Percentiles rank a stretch among this genome's conserved stretches.
Conservation (phyloP, 2,113 vertebrate genomes). For the Vulpes ferrilata region DNA sequence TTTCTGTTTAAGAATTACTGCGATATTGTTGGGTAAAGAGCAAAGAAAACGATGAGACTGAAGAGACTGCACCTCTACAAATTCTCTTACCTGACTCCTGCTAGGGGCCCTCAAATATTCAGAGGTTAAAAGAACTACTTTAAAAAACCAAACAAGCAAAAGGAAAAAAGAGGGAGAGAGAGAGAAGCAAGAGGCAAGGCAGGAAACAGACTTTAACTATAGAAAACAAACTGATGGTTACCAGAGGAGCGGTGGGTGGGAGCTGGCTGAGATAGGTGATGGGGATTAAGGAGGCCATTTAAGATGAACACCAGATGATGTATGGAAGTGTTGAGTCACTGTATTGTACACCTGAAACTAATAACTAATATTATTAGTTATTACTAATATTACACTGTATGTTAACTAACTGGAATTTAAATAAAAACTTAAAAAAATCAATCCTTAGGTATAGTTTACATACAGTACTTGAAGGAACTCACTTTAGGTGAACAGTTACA, state of each 20-base stretch:
- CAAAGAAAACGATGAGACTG: background rate
- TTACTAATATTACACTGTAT: background rate
- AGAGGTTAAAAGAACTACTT: slow-evolving; percentile 29
- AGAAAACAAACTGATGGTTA: background rate
- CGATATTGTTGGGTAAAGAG: background rate
- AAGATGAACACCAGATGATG: background rate
- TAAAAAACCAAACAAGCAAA: background rate
- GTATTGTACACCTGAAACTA: background rate
- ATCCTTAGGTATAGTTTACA: background rate
- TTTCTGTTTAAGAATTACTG: background rate
- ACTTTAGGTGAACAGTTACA: background rate
- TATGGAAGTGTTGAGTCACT: background rate
- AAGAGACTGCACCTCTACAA: background rate
- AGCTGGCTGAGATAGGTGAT: background rate
- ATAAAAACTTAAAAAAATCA: slow-evolving; percentile 15
- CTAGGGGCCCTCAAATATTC: background rate
- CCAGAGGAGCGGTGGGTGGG: background rate
- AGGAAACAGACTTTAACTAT: background rate
- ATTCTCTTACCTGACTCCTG: slow-evolving; percentile 3
- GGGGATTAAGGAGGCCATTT: background rate
- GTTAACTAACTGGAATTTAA: background rate
- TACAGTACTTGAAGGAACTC: background rate
- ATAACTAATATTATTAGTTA: no score
- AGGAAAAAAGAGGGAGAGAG: background rate
- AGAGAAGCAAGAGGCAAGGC: background rate